Conservation (phyloP, 2,797 vertebrate species). For the Argyrosomus regius region DNA sequence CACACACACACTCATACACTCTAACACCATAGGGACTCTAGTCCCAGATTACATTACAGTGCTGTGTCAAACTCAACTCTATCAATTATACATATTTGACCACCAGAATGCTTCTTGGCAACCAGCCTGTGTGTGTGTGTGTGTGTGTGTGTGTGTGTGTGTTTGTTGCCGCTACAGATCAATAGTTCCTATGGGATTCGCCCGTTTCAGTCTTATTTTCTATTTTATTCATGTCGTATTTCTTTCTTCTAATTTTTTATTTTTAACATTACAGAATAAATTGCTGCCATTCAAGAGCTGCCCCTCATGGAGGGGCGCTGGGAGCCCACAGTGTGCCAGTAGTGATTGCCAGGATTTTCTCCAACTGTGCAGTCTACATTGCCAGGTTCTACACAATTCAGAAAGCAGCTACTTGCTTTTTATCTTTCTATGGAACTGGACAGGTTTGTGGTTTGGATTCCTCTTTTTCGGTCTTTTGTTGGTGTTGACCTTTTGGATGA, state of each 20-base stretch:
- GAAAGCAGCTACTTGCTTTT: slow-evolving; percentile 16
- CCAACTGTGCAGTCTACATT: slow-evolving; percentile 10
- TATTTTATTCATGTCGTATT: slow-evolving; percentile 49
- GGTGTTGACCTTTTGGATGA: slow-evolving; percentile 25
- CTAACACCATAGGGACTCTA: slow-evolving; percentile 48
- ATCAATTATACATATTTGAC: slow-evolving; percentile 83
- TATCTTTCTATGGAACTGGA: slow-evolving; percentile 14
- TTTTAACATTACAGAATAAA: slow-evolving; percentile 47
- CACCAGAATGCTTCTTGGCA: slow-evolving; percentile 64
- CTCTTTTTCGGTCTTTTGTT: slow-evolving; percentile 4
- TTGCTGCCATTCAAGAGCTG: slow-evolving; percentile 31
- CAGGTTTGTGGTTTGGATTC: slow-evolving; percentile 6
- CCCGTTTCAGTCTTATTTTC: slow-evolving; percentile 43
- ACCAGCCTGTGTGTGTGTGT: slow-evolving; percentile 46
- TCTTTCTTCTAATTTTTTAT: slow-evolving; percentile 39
- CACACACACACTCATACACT: slow-evolving; percentile 24
- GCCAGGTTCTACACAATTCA: neutral
- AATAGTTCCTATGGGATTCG: slow-evolving; percentile 66
- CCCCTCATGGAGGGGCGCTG: slow-evolving; percentile 16
- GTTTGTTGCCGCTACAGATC: slow-evolving; percentile 60
- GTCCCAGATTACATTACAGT: slow-evolving; percentile 77
- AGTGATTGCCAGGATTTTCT: slow-evolving; percentile 30
- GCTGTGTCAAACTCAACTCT: slow-evolving; percentile 74
- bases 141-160: slow-evolving; percentile 43
- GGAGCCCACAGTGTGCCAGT: neutral